Conservation (phyloP, 2,113 vertebrate genomes). For the Forbesichthys papilliferus region DNA sequence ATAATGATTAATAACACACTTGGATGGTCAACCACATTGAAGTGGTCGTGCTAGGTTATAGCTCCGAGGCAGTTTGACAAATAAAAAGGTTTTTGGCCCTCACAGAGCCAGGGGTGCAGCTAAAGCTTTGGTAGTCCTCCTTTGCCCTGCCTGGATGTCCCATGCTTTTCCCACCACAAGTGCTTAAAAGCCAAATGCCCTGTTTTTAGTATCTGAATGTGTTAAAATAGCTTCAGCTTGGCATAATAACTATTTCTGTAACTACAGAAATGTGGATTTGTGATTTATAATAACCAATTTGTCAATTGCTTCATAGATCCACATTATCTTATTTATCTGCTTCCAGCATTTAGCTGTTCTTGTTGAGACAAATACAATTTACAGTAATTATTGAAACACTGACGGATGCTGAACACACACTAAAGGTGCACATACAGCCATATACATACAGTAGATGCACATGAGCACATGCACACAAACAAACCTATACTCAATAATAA, state of each 20-base stretch:
- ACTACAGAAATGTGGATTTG: conserved; percentile 30
- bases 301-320: conserved; percentile 29
- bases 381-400: conserved; percentile 41
- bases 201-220: conserved; percentile 8
- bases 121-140: not conserved
- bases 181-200: not conserved
- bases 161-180: conserved; percentile 2
- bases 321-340: conserved; percentile 28
- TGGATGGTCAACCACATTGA: conserved; percentile 33
- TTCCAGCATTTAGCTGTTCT: conserved; percentile 13
- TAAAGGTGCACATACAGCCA: conserved; percentile 15
- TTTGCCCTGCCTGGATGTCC: conserved; percentile 16
- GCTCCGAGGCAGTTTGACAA: conserved; percentile 15
- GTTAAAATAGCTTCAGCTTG: conserved; percentile 31
- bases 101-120: conserved; percentile 1
- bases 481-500: conserved; percentile 4
- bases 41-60: conserved; percentile 1
- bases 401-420: conserved; percentile 42
- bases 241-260: not conserved
- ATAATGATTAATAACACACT: conserved; percentile 39
- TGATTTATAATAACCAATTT: conserved; percentile 10
- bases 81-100: conserved; percentile 28
- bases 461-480: not conserved
- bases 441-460: conserved; percentile 19
- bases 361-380: conserved; percentile 35